Percentiles rank a stretch among this genome's conserved stretches.
Conservation (phyloP, 1,140 invertebrate species). For the Platorchestia sp. region DNA sequence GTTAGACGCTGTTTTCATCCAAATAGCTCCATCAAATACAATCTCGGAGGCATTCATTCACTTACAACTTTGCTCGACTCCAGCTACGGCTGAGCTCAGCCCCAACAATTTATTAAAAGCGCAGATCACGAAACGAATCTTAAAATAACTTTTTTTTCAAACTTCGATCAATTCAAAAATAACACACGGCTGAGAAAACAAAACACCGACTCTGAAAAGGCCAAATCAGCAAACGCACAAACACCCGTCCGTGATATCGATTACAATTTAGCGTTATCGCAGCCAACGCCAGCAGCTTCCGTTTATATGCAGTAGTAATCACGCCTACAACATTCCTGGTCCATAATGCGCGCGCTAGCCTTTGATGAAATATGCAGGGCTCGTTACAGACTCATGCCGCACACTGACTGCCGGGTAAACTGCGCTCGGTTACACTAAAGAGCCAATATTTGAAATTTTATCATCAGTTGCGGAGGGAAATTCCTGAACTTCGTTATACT, state of each 20-base stretch:
- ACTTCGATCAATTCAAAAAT: not conserved
- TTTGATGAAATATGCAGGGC: not conserved
- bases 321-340: not conserved
- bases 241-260: not conserved
- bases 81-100: too few species aligned
- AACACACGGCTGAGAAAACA: not conserved
- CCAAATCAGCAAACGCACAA: not conserved
- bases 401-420: not conserved
- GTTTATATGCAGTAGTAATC: not conserved
- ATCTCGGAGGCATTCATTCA: not conserved
- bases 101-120: not conserved
- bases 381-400: not conserved
- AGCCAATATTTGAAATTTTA: not conserved
- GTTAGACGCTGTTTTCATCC: not conserved
- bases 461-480: not conserved
- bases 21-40: not conserved
- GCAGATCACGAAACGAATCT: not conserved
- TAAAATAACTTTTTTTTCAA: not conserved
- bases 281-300: not conserved
- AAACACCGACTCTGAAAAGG: not conserved
- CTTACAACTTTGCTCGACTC: not conserved
- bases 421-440: not conserved
- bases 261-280: conserved; percentile 8
- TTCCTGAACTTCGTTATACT: not conserved
- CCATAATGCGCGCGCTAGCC: not conserved